phyloP scores from a whole-genome alignment of 2,888 invertebrate species.

The Onthophagus sagittarius region DNA sequence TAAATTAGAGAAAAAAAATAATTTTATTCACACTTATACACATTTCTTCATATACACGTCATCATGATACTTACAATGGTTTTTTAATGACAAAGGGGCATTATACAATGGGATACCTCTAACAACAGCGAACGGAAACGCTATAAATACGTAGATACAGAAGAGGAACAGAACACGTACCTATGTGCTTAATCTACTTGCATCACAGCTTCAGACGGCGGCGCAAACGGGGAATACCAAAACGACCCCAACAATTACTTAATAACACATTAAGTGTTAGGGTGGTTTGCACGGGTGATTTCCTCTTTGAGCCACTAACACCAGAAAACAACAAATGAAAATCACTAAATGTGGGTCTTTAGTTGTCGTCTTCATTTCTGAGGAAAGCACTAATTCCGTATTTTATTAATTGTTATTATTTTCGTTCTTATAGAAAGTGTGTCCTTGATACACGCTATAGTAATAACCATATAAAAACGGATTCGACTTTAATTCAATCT shows the following conservation, averaged over 20 bases:
- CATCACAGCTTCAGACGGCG: constrained; percentile 41
- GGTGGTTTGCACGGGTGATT: constrained; percentile 9
- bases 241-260: neutral
- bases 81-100: constrained; percentile 14
- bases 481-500: neutral
- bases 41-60: constrained; percentile 16
- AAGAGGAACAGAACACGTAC: constrained; percentile 31
- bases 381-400: constrained; percentile 21
- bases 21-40: constrained; percentile 9
- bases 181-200: constrained; percentile 38
- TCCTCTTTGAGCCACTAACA: constrained; percentile 23
- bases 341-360: neutral
- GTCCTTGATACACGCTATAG: neutral
- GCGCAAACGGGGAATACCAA: constrained; percentile 33
- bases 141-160: constrained; percentile 21
- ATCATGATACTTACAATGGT: constrained; percentile 17
- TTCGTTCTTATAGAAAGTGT: constrained; percentile 17
- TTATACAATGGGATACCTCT: constrained; percentile 24
- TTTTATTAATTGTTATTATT: neutral
- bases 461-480: neutral
- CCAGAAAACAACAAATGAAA: constrained; percentile 17
- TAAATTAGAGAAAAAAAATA: constrained; percentile 39
- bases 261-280: neutral
- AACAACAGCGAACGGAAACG: constrained; percentile 33
- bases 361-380: neutral